A percentile compares a stretch with the other conserved stretches of the same genome.
phyloP scores from a whole-genome alignment of 2,113 vertebrate species.

The Paraplagusia blochii region DNA sequence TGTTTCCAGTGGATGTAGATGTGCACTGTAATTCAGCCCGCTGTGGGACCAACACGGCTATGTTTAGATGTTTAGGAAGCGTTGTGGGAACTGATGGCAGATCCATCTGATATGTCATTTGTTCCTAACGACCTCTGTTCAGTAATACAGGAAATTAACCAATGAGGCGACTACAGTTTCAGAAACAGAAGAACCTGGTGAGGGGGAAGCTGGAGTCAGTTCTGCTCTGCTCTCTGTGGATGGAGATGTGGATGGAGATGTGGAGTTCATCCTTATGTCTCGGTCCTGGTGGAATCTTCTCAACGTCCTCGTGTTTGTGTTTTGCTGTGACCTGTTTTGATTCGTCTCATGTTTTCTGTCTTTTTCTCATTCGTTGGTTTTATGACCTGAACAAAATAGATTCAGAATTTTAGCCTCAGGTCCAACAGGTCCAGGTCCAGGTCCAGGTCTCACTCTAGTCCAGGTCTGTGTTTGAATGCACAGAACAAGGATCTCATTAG shows the following conservation, averaged over 20 bases:
- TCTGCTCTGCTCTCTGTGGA: background rate
- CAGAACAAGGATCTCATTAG: no score
- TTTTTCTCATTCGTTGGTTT: no score
- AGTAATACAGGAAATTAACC: conserved; percentile 38
- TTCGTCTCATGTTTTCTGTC: no score
- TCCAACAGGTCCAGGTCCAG: no score
- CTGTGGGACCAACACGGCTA: conserved; percentile 28
- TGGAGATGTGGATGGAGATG: no score
- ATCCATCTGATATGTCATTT: conserved; percentile 18
- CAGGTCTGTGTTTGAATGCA: no score
- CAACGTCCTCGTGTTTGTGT: conserved; percentile 4
- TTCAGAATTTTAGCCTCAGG: no score
- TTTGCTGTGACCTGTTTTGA: no score
- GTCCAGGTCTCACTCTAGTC: no score
- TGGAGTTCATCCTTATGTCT: conserved; percentile 13
- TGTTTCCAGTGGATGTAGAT: conserved; percentile 53
- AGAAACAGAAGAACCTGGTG: background rate
- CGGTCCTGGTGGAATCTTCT: no score
- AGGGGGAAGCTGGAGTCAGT: background rate
- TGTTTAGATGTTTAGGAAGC: conserved; percentile 45
- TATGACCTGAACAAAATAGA: no score
- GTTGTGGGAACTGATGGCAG: conserved; percentile 31
- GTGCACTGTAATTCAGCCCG: conserved; percentile 44
- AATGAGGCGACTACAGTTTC: conserved; percentile 8
- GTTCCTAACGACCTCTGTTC: conserved; percentile 20